Evolutionary conservation across 2,888 invertebrate genomes (phyloP), one percentile per base, ranked within the genome.

Genomic region (Ormyrus pomaceus): DNA sequence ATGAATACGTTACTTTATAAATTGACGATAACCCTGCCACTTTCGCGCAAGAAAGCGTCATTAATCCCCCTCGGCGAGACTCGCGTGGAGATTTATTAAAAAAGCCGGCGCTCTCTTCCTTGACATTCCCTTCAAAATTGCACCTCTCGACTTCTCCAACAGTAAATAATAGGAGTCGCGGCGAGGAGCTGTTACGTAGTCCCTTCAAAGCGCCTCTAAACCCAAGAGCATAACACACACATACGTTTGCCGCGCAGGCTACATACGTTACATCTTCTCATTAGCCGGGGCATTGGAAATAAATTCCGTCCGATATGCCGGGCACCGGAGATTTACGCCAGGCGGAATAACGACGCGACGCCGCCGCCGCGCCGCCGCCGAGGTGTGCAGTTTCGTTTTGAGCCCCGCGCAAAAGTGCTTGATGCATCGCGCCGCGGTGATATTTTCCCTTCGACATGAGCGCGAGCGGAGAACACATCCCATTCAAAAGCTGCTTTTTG

Each of bases 201-300:
- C 48, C 46, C 53, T 55, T 71, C 68, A 45, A 58, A 62, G 34
- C 65, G 58, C 34, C 56, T 68, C 61, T 13, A 61, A 68, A 68
- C 55, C 61, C 34, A 62, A 55, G 72, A 51, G 8, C 9, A 55
- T 66, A 66, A 13, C 51, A 10, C 45, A 19, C 11, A 66, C 59
- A 34, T 73, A 51, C 55, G 45, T 53, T 34, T n/a, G 7, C n/a
- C 46, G 10, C 10, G 70, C 72, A 72, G 11, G 55, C 61, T 51
- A 71, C 65, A 71, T 56, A 53, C 50, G 80, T 66, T 76, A 59
- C 65, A 66, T 80, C 76, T 76, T 72, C 76, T 80, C 75, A 80
- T 80, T 80, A 80, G 80, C 72, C 51, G 71, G 56, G 45, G 71
- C 68, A 76, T 76, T 66, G 80, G 77, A 74, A 74, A 74, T 77